Base-by-base conservation (phyloP, 2,888 invertebrate species). In the Scaptomyza cyrtandrae region DNA sequence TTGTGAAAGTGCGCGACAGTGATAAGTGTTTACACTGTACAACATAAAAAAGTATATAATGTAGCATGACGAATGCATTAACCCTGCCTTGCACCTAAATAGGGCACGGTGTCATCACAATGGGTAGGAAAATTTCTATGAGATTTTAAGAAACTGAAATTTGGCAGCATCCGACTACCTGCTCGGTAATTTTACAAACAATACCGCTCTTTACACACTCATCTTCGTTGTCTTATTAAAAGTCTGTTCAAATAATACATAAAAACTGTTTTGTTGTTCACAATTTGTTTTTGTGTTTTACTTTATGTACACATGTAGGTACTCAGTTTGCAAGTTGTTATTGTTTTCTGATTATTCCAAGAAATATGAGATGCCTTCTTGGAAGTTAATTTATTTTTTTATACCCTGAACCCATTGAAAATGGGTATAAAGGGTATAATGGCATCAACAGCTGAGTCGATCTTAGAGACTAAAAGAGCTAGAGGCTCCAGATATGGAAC, bases 1-100 rank as follows among this genome's bases (percentile, higher is more conserved):
- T 80, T 86, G 82, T 87, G 88, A 82, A 82, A 82, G 88, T 87
- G 60, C 48, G 57, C 60, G 43, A 27, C 57, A 53, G 43, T 68
- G 66, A 79, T 79, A 79, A 82, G 61, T 67, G 60, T 13, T 55
- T 58, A 78, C 75, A 82, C 79, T 62, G 19, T 3, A 13, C 72
- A 55, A 27, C 79, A 78, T n/a, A 56, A 45, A 37, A 43, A 37
- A 43, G 33, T 61, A n/a, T 35, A 13, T 10, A 14, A 11, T 31
- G 19, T 46, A 33, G 37, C 24, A 46, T 33, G 16, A 14, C 54
- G 57, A 56, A 56, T n/a, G 27, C 33, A 60, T 33, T 13, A 24
- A 24, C 10, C 33, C 9, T 27, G n/a, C 27, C 14, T 27, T 24
- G 31, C 16, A n/a, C 16, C 35, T 16, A 10, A 16, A 37, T 37